Evolutionary conservation across 1,140 invertebrate genomes (phyloP).

Genomic region (Trialeurodes vaporariorum): DNA sequence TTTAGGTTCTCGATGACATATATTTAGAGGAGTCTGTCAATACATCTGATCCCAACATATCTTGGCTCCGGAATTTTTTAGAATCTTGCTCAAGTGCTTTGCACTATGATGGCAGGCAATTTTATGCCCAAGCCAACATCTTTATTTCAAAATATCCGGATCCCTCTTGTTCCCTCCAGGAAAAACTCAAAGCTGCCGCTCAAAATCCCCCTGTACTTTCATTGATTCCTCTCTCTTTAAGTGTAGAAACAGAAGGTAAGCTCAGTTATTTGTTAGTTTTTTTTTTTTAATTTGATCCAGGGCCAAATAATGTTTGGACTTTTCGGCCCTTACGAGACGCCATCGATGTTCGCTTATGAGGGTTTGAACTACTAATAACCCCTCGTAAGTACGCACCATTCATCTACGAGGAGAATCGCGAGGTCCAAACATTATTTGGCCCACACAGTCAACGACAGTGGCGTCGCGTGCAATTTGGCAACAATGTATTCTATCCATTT

Average conservation of each 20-base stretch:
- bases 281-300: neutral
- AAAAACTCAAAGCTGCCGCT: slow-evolving; percentile 1
- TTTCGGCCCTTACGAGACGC: too few species aligned
- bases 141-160: slow-evolving; percentile 1
- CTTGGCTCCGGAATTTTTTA: slow-evolving; percentile 48
- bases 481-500: too few species aligned
- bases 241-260: neutral
- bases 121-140: slow-evolving; percentile 44
- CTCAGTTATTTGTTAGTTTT: neutral
- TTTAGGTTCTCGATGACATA: slow-evolving; percentile 52
- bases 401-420: too few species aligned
- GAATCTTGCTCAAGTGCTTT: slow-evolving; percentile 50
- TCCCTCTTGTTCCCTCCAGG: slow-evolving; percentile 1
- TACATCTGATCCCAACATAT: slow-evolving; percentile 41
- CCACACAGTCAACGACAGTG: too few species aligned
- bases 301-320: neutral
- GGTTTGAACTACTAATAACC: too few species aligned
- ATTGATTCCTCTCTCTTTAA: slow-evolving; percentile 1
- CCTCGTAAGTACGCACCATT: too few species aligned
- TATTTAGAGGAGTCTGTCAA: slow-evolving; percentile 32
- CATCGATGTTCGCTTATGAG: too few species aligned
- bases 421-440: too few species aligned
- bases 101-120: slow-evolving; percentile 60
- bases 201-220: slow-evolving; percentile 9
- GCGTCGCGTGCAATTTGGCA: too few species aligned